A percentile compares a stretch with the other conserved stretches of the same genome.
These are phyloP conservation scores for Carlito syrichta DNA, from an alignment of 2,113 vertebrate genomes.

Conservation along the genomic window DNA sequence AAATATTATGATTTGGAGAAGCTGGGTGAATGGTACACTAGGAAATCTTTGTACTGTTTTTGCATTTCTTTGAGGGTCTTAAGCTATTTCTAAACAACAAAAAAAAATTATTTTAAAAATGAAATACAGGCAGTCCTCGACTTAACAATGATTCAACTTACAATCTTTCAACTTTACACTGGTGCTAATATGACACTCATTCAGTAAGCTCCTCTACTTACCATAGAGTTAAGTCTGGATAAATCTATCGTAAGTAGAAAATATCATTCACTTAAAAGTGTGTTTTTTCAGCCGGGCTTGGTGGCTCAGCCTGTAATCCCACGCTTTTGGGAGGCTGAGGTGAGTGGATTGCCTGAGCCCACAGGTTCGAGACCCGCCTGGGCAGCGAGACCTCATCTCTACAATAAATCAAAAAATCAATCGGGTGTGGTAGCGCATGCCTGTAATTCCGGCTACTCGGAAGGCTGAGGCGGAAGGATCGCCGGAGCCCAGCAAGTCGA, in stretches of 20 bases:
- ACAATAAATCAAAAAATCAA: too few relatives aligned
- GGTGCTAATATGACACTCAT: neutral
- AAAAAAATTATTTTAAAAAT: neutral
- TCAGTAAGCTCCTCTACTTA: neutral
- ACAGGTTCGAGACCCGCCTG: too few relatives aligned
- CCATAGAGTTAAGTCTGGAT: neutral
- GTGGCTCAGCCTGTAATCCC: too few relatives aligned
- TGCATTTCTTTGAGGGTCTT: neutral
- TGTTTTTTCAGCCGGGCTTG: too few relatives aligned
- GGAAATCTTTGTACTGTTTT: neutral
- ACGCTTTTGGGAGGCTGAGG: too few relatives aligned
- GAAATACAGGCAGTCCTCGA: neutral
- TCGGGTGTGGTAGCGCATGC: too few relatives aligned
- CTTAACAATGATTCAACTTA: neutral
- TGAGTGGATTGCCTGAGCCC: too few relatives aligned
- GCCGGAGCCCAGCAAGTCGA: too few relatives aligned
- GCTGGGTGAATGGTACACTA: neutral
- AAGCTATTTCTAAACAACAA: conserved; percentile 33
- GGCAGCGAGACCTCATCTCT: too few relatives aligned
- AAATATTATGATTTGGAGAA: neutral
- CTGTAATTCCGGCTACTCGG: too few relatives aligned
- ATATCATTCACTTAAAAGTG: neutral
- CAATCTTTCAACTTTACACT: neutral
- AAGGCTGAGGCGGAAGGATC: too few relatives aligned
- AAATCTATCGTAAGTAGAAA: neutral